phyloP scores from a whole-genome alignment of 2,113 vertebrate species.

The Xenopus laevis region DNA sequence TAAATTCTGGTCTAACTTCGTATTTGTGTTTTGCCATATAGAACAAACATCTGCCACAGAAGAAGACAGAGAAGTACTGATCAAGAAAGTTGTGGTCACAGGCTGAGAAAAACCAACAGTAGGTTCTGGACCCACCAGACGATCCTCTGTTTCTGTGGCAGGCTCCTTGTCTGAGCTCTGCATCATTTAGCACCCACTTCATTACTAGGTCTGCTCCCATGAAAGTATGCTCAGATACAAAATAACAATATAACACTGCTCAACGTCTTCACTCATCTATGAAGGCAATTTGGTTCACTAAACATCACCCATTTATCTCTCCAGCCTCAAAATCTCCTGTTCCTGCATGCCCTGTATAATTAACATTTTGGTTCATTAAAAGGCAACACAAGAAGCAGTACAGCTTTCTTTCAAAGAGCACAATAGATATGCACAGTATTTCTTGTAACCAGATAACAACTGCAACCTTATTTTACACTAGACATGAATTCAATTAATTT shows the following conservation, averaged over 20 bases:
- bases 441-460: conserved; percentile 25
- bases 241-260: background rate
- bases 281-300: background rate
- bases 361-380: background rate
- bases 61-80: too few relatives aligned
- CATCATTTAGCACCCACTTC: too few relatives aligned
- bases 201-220: too few relatives aligned
- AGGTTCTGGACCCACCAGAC: too few relatives aligned
- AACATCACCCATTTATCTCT: background rate
- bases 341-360: background rate
- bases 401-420: background rate
- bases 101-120: too few relatives aligned
- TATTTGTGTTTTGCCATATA: too few relatives aligned
- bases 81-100: too few relatives aligned
- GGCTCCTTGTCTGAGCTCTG: too few relatives aligned
- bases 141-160: too few relatives aligned
- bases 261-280: background rate
- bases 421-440: background rate
- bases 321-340: background rate
- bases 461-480: conserved; percentile 9
- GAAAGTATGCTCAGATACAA: background rate
- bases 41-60: too few relatives aligned
- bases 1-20: too few relatives aligned
- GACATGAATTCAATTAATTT: conserved; percentile 36
- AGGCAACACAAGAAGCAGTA: background rate